A percentile compares a stretch with the other conserved stretches of the same genome.
These are phyloP conservation scores for Antedon bifida DNA, from an alignment of 35 echinoderm and acorn worm species.

Conservation along the genomic window DNA sequence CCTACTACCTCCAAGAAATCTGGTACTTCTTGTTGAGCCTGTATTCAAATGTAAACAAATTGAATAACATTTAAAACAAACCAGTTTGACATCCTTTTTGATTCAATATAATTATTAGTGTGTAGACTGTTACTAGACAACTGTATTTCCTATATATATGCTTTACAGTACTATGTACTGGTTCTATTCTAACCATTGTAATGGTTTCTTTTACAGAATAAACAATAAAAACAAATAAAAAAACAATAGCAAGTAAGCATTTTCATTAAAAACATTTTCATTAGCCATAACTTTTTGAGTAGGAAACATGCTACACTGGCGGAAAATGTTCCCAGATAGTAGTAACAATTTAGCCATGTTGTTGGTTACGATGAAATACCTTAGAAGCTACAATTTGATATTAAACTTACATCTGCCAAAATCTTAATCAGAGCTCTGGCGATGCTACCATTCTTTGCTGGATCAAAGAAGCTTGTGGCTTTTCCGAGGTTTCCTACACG, in stretches of 20 bases:
- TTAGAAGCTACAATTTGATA: neutral
- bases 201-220: too few species aligned
- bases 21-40: constrained; percentile 87
- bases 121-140: neutral
- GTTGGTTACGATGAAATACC: too few species aligned
- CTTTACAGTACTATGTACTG: too few species aligned
- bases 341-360: too few species aligned
- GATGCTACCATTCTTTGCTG: constrained; percentile 34
- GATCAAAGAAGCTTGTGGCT: constrained; percentile 70
- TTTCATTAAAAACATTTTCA: too few species aligned
- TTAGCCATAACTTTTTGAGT: too few species aligned
- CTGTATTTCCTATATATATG: too few species aligned
- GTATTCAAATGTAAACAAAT: neutral
- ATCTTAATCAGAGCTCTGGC: constrained; percentile 74
- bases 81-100: neutral
- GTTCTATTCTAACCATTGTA: too few species aligned
- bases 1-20: constrained; percentile 79
- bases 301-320: too few species aligned
- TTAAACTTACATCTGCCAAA: constrained; percentile 77
- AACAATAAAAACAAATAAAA: too few species aligned
- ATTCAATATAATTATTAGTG: neutral
- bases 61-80: neutral
- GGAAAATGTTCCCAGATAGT: too few species aligned
- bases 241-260: too few species aligned
- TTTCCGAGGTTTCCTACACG: constrained; percentile 80